These are phyloP conservation scores for Plebejus anna DNA, from an alignment of 2,888 invertebrate species.

Conservation along the genomic window DNA sequence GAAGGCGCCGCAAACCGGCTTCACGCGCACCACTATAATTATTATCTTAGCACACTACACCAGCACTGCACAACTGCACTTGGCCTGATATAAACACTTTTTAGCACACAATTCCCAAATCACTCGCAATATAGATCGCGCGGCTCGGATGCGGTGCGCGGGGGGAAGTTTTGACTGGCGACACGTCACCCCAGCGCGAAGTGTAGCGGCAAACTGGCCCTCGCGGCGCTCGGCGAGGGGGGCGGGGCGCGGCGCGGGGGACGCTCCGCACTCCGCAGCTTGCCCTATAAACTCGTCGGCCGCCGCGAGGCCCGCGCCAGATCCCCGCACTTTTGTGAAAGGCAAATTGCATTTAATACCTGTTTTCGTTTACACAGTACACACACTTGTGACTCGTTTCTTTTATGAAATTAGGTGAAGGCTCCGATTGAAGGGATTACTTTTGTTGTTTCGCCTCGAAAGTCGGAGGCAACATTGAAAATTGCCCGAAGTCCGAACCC, in stretches of 20 bases:
- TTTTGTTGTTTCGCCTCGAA: neutral
- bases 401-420: conserved; percentile 12
- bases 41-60: conserved; percentile 42
- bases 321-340: conserved; percentile 60
- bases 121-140: conserved; percentile 48
- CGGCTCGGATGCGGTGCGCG: conserved; percentile 47
- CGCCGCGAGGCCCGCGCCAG: conserved; percentile 18
- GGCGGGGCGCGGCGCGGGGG: conserved; percentile 41
- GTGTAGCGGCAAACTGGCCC: conserved; percentile 46
- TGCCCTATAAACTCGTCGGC: conserved; percentile 65
- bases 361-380: conserved; percentile 28
- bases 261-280: conserved; percentile 48
- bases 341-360: conserved; percentile 50
- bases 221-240: conserved; percentile 37
- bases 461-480: neutral
- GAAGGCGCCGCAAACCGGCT: conserved; percentile 53
- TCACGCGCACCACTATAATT: conserved; percentile 50
- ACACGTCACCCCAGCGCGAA: conserved; percentile 36
- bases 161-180: conserved; percentile 40
- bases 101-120: conserved; percentile 41
- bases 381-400: conserved; percentile 16
- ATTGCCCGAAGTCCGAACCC: neutral
- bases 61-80: conserved; percentile 39
- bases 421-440: neutral
- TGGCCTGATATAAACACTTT: conserved; percentile 43